Evolutionary conservation across 2,113 vertebrate genomes (phyloP), one percentile per base, ranked within the genome.

Genomic region (Trochalopteron elliotii): DNA sequence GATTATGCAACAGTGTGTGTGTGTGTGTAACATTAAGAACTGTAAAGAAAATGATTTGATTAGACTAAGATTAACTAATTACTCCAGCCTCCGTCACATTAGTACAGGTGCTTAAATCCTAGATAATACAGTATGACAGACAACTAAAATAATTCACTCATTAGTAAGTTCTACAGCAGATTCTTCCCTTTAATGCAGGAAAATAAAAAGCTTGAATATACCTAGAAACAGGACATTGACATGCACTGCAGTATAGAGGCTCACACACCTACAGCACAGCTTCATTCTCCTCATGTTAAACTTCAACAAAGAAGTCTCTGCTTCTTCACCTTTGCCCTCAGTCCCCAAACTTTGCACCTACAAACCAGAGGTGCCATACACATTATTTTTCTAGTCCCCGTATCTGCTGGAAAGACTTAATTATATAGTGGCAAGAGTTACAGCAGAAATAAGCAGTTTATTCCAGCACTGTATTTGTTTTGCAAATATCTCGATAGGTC

Each of bases 401-500:
- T 67, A 94, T 65, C 92, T 93, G 18, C 65, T 89, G 61, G 37
- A 40, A 92, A 78, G 76, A 90, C 40, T 74, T 86, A 95, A 94
- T 95, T 92, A 93, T 17, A 87, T 13, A 61, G 64, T 30, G 82
- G 65, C 80, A 77, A 52, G 83, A 90, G 49, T 42, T 71, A 53
- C 55, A 92, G 91, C 71, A 88, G 76, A 95, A 96, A 95, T 49
- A n/a, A 86, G 75, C 39, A 55, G 69, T 53, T 84, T 94, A 83
- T 77, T 77, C 85, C 76, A 95, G 76, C n/a, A 18, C 21, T 28
- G 53, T 53, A 89, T 96, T 96, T 94, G 92, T 79, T 96, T 89
- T 94, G 88, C 90, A 95, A 88, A 92, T 0, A 15, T 91, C 89
- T 49, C 7, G 18, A 93, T 87, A 75, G 78, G 63, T 88, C 80